Evolutionary conservation across 2,113 vertebrate genomes (phyloP).

Genomic region (Alligator mississippiensis): DNA sequence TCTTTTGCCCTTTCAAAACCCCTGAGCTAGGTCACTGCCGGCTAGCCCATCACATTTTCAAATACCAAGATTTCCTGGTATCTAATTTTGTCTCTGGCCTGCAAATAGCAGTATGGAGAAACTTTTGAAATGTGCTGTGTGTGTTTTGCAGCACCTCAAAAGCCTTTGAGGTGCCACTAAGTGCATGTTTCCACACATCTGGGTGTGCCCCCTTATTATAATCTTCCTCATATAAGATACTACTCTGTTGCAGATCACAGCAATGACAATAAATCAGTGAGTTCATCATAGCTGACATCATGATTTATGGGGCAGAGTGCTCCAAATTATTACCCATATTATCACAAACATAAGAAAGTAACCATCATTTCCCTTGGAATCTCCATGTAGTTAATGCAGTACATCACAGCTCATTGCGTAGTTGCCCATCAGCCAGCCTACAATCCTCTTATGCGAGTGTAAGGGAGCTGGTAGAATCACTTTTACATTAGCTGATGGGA

Average conservation of each 20-base stretch:
- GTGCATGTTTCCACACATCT: too few species aligned
- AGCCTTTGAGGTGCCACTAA: too few species aligned
- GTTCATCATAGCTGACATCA: constrained; percentile 8
- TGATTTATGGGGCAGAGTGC: constrained; percentile 10
- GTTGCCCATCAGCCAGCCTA: not conserved
- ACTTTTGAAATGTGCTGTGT: too few species aligned
- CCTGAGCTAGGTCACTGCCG: too few species aligned
- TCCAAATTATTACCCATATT: not conserved
- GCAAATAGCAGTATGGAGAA: too few species aligned
- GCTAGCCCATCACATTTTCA: too few species aligned
- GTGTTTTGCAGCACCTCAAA: too few species aligned
- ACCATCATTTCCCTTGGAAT: not conserved
- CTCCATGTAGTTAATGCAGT: not conserved
- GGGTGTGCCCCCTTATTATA: not conserved
- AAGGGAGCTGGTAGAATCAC: not conserved
- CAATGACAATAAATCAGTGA: constrained; percentile 14
- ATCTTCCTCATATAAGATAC: not conserved
- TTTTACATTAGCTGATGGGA: not conserved
- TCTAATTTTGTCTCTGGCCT: too few species aligned
- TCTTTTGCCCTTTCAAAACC: too few species aligned
- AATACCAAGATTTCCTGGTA: too few species aligned
- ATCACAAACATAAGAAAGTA: not conserved
- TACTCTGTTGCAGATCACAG: not conserved
- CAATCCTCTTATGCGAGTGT: not conserved
- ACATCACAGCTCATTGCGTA: not conserved